Base-by-base conservation (phyloP, 1,140 invertebrate species). In the Ruditapes philippinarum region DNA sequence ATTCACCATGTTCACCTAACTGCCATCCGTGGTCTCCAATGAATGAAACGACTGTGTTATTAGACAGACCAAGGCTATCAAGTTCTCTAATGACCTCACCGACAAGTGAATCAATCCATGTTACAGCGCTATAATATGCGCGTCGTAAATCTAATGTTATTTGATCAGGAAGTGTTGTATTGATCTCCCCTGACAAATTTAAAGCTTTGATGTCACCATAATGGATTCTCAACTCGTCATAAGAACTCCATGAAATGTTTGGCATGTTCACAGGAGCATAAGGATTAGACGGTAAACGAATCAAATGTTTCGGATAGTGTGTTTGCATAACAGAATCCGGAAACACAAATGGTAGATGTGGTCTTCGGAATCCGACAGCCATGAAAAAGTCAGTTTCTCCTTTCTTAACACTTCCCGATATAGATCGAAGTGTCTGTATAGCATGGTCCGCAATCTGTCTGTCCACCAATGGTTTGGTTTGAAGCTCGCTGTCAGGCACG, bases 261-360 rank as follows among this genome's bases (percentile, higher is more conserved):
- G 84, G 84, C 84, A 87, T 87, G 45, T 76, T 42, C 4, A 78
- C 84, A 14, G 84, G 84, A 0, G 84, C 84, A 31, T 87, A 78
- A 0, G 68, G 76, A 42, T 91, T 91, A 7, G 33, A 19, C 2
- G 91, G 88, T 7, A 90, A 70, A 22, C 38, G 33, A 38, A 91
- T 79, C 9, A 14, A 19, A 9, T 79, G 51, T 54, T 60, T 9
- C 22, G 91, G 92, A 42, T 92, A 92, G 19, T 62, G 51, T 1
- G 89, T 54, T 98, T 97, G 96, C 49, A 91, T 33, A 79, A 88
- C 89, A 9, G 76, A 84, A 51, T 88, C 85, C 14, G 91, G 91
- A 38, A 89, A 91, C 19, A 90, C 81, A 49, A 92, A 92, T 2
- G 92, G 91, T 22, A 92, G 80, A 62, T 92, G 92, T 73, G 92